Conservation (phyloP, 1,140 invertebrate species). For the Cepaea nemoralis region DNA sequence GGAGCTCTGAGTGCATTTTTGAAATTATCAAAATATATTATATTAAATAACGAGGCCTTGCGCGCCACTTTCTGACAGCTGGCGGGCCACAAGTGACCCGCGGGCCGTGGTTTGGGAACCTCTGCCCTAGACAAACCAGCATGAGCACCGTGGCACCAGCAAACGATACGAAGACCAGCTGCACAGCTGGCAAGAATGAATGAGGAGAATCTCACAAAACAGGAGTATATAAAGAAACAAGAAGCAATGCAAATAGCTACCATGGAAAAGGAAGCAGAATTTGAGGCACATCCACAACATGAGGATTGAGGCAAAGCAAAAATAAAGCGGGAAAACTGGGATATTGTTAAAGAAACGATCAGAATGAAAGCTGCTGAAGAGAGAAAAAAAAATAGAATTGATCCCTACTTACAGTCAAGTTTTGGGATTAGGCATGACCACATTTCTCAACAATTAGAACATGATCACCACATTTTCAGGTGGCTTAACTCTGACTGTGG, state of each 20-base stretch:
- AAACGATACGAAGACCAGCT: too few relatives aligned
- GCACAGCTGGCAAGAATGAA: slow-evolving; percentile 87
- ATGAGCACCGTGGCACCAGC: too few relatives aligned
- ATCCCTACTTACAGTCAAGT: slow-evolving; percentile 91
- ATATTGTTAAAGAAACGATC: too few relatives aligned
- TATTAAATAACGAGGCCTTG: too few relatives aligned
- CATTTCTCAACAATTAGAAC: slow-evolving; percentile 92
- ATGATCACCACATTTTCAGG: slow-evolving; percentile 92
- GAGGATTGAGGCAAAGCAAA: slow-evolving; percentile 91
- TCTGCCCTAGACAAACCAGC: too few relatives aligned
- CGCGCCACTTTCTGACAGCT: too few relatives aligned
- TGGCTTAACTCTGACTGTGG: slow-evolving; percentile 89
- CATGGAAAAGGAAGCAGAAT: slow-evolving; percentile 96
- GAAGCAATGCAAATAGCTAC: slow-evolving; percentile 94
- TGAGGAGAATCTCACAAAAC: slow-evolving; percentile 91
- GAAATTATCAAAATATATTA: too few relatives aligned
- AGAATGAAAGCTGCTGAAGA: too few relatives aligned
- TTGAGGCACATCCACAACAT: slow-evolving; percentile 92
- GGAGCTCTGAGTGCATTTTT: too few relatives aligned
- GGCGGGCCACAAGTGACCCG: too few relatives aligned
- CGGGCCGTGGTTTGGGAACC: too few relatives aligned
- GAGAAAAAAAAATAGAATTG: slow-evolving; percentile 85
- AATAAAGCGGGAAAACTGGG: too few relatives aligned
- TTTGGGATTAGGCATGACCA: slow-evolving; percentile 87
- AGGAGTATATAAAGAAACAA: slow-evolving; percentile 97